phyloP scores from a whole-genome alignment of 1,140 invertebrate species.

The Thaumetopoea pityocampa region DNA sequence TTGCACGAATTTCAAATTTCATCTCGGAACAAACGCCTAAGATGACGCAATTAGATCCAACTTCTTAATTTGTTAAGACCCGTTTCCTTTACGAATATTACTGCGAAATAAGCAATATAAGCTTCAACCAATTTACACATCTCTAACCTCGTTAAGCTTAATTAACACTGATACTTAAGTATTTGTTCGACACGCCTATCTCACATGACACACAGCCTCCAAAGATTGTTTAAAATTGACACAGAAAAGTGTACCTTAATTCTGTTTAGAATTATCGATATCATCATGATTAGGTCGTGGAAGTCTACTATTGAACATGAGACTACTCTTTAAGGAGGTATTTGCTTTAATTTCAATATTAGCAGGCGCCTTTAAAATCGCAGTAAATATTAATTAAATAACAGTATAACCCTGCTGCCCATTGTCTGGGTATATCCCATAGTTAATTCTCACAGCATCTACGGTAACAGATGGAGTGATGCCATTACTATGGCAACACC shows the following conservation, averaged over 20 bases:
- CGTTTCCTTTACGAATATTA: conserved; percentile 51
- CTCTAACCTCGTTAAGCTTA: conserved; percentile 55
- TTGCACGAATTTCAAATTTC: conserved; percentile 15
- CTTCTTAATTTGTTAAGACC: conserved; percentile 50
- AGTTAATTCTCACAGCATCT: no score
- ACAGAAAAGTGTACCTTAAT: no score
- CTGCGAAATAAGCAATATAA: conserved; percentile 58
- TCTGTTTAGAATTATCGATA: not conserved
- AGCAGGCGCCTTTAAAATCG: no score
- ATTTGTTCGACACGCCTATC: conserved; percentile 19
- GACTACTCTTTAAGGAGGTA: not conserved
- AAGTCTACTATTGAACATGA: no score
- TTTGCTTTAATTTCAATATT: no score
- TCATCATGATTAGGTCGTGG: no score
- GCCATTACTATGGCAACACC: no score
- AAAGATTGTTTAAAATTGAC: no score
- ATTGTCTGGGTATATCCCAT: no score
- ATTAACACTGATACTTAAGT: conserved; percentile 61
- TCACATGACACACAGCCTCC: conserved; percentile 15
- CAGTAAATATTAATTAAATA: no score
- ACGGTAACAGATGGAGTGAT: no score
- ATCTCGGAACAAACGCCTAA: conserved; percentile 26
- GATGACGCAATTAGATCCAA: conserved; percentile 35
- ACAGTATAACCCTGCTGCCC: no score
- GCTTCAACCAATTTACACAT: conserved; percentile 60